These are phyloP conservation scores for Campoletis sonorensis DNA, from an alignment of 1,140 invertebrate species.

Conservation along the genomic window DNA sequence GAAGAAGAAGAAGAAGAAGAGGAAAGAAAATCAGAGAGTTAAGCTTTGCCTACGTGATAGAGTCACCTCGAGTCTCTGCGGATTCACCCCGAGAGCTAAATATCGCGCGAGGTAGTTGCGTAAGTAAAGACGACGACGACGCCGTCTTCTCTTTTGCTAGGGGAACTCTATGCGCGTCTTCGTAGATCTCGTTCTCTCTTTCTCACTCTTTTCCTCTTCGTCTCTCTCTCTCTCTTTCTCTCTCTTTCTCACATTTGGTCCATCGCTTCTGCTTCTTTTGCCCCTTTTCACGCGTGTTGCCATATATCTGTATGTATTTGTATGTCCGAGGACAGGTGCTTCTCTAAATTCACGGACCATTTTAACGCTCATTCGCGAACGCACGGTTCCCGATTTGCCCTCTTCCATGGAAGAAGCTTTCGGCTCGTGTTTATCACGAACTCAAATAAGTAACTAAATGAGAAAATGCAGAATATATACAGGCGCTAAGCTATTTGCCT, in stretches of 20 bases:
- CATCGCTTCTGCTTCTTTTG: not conserved
- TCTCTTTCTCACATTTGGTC: not conserved
- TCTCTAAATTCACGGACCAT: conserved; percentile 51
- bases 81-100: conserved; percentile 66
- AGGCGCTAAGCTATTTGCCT: not conserved
- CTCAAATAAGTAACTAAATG: not conserved
- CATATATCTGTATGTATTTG: not conserved
- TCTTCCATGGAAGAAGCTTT: not conserved
- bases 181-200: not conserved
- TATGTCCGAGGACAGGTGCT: conserved; percentile 47
- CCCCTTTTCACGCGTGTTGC: conserved; percentile 5
- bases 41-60: conserved; percentile 35
- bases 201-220: not conserved
- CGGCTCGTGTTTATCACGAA: not conserved
- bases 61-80: conserved; percentile 45
- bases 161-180: conserved; percentile 38
- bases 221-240: not conserved
- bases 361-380: conserved; percentile 42
- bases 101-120: conserved; percentile 66
- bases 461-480: not conserved
- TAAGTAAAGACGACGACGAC: conserved; percentile 55
- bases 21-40: not conserved
- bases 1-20: not conserved
- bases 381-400: conserved; percentile 14
- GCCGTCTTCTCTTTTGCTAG: not conserved